Evolutionary conservation across 2,113 vertebrate genomes (phyloP).

Genomic region (Odontophorus gujanensis): DNA sequence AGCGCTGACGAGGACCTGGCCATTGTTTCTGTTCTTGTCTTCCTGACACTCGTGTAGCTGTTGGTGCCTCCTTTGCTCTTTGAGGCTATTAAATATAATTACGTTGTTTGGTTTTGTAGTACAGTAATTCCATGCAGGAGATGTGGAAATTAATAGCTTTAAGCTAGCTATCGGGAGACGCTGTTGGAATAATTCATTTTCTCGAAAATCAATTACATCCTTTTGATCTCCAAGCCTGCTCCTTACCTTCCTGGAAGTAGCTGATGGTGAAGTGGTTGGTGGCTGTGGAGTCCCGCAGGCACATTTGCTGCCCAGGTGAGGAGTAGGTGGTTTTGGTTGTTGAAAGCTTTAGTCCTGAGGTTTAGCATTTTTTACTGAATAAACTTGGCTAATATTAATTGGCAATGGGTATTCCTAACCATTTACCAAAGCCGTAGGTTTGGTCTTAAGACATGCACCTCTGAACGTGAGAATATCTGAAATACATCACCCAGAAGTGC

Average conservation of each 20-base stretch:
- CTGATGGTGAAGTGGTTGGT: neutral
- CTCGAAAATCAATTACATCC: neutral
- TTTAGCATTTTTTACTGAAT: neutral
- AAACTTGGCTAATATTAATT: neutral
- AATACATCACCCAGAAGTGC: neutral
- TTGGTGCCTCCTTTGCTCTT: fast-evolving
- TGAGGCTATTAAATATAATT: neutral
- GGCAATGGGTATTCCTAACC: neutral
- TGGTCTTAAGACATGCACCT: neutral
- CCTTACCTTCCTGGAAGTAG: neutral
- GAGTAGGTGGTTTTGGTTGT: neutral
- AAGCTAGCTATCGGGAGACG: neutral
- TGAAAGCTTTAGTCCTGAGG: neutral
- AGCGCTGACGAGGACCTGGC: neutral
- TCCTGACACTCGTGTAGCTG: neutral
- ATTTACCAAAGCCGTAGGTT: neutral
- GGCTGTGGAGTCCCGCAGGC: neutral
- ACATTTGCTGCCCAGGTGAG: neutral
- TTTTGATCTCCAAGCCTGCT: neutral
- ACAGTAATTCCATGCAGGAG: neutral
- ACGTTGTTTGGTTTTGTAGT: neutral
- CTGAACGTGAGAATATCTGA: neutral
- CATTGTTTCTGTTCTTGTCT: neutral
- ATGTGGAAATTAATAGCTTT: neutral
- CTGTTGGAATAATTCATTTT: neutral